phyloP scores from a whole-genome alignment of 2,113 vertebrate genomes.

The Tympanuchus pallidicinctus region DNA sequence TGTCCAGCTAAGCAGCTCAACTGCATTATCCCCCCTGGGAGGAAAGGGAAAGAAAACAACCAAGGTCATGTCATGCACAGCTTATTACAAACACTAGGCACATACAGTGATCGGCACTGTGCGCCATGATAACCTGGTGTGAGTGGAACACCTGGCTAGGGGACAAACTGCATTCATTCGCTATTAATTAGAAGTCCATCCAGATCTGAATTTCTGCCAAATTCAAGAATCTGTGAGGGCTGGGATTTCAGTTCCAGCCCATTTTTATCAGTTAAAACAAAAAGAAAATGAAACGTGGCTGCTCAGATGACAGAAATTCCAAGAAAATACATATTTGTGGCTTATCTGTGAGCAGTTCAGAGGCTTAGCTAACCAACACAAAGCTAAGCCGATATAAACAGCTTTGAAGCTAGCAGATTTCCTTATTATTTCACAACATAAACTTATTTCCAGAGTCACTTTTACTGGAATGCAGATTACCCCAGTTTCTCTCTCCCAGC shows the following conservation, averaged over 20 bases:
- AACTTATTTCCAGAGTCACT: background rate
- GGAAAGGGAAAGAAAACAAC: constrained; percentile 19
- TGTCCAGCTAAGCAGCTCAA: constrained; percentile 24
- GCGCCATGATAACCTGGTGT: background rate
- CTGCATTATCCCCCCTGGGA: background rate
- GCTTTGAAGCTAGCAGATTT: constrained; percentile 25
- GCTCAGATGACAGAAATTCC: constrained; percentile 14
- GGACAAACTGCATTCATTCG: background rate
- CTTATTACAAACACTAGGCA: background rate
- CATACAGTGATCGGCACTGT: rapidly evolving
- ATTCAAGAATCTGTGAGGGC: background rate
- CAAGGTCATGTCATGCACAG: background rate
- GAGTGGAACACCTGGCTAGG: constrained; percentile 35
- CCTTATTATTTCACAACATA: background rate
- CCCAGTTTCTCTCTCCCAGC: background rate
- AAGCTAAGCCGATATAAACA: background rate
- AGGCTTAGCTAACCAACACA: constrained; percentile 29
- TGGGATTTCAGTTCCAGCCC: constrained; percentile 20
- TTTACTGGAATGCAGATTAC: background rate
- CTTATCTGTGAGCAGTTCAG: constrained; percentile 14
- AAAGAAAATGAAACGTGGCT: background rate
- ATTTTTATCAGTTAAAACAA: constrained; percentile 38
- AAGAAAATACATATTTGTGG: constrained; percentile 24
- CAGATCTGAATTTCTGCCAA: constrained; percentile 29
- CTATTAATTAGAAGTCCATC: constrained; percentile 19